Percentiles rank a stretch among this genome's conserved stretches.
Evolutionary conservation across 30 jellyfish, hydroid and myxozoan genomes (phyloP).

Genomic region (Nemopilema nomurai): DNA sequence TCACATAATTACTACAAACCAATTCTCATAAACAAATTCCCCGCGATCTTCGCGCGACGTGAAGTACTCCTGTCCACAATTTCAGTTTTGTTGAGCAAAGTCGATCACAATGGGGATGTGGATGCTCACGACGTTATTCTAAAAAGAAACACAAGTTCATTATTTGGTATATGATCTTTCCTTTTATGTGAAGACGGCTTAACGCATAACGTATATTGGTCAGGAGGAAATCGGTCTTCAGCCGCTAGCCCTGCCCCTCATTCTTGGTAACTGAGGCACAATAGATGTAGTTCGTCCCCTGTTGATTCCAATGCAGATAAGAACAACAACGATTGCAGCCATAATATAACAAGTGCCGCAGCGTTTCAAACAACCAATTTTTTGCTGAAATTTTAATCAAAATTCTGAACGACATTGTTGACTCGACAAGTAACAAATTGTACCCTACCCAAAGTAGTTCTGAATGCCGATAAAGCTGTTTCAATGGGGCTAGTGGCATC

Average conservation of each 20-base stretch:
- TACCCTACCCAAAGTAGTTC: no score
- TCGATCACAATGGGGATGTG: slow-evolving; percentile 8
- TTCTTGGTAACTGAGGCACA: neutral
- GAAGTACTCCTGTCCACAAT: neutral
- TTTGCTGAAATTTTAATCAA: no score
- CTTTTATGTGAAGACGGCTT: slow-evolving; percentile 47
- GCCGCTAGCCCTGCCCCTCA: neutral
- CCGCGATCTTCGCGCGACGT: slow-evolving; percentile 32
- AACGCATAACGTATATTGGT: slow-evolving; percentile 23
- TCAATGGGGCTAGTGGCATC: no score
- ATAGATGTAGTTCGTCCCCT: no score
- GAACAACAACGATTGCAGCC: no score
- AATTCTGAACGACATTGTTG: no score
- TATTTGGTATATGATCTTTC: slow-evolving; percentile 36
- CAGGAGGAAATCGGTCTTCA: slow-evolving; percentile 9
- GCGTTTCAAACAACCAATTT: no score
- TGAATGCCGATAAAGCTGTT: no score
- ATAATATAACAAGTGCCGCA: no score
- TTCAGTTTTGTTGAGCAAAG: neutral
- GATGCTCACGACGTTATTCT: slow-evolving; percentile 15
- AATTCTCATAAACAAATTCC: slow-evolving; percentile 24
- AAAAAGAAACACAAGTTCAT: slow-evolving; percentile 27
- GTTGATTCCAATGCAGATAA: no score
- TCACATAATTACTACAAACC: neutral
- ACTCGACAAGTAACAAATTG: no score